Percentiles rank a stretch among this genome's conserved stretches.
Evolutionary conservation across 92 coral and sea anemone species (phyloP).

Genomic region (Chrysogorgia sp.): DNA sequence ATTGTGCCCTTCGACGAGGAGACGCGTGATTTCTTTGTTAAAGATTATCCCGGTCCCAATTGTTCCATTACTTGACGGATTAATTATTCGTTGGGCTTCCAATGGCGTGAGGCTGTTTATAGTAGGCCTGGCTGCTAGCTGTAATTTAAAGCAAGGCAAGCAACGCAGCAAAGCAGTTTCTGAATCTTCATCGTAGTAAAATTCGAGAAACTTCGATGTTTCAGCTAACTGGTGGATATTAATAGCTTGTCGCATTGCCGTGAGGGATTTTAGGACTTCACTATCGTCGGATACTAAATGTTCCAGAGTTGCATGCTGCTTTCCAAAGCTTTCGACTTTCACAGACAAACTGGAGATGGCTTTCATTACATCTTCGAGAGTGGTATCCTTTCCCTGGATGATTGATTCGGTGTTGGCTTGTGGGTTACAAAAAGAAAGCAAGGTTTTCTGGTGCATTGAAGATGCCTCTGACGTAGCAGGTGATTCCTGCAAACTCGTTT

Average conservation of each 20-base stretch:
- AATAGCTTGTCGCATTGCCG: slow-evolving; percentile 41
- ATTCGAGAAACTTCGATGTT: slow-evolving; percentile 33
- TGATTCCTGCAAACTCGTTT: no score
- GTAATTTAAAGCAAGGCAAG: slow-evolving; percentile 41
- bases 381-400: no score
- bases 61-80: slow-evolving; percentile 38
- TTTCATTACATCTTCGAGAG: no score
- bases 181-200: slow-evolving; percentile 26
- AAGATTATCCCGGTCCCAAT: slow-evolving; percentile 32
- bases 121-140: background rate
- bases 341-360: no score
- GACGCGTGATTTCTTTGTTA: slow-evolving; percentile 29
- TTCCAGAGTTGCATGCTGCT: slow-evolving; percentile 39
- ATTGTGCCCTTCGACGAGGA: slow-evolving; percentile 39
- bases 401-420: no score
- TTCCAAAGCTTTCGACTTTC: slow-evolving; percentile 35
- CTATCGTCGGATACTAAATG: no score
- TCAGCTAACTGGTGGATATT: slow-evolving; percentile 27
- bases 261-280: slow-evolving; percentile 47
- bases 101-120: slow-evolving; percentile 37
- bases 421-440: no score
- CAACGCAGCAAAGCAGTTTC: slow-evolving; percentile 31
- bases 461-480: no score
- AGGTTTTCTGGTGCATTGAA: no score
- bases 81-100: slow-evolving; percentile 22